Evolutionary conservation across 2,888 invertebrate species (phyloP).

Genomic region (Caenorhabditis plicata): DNA sequence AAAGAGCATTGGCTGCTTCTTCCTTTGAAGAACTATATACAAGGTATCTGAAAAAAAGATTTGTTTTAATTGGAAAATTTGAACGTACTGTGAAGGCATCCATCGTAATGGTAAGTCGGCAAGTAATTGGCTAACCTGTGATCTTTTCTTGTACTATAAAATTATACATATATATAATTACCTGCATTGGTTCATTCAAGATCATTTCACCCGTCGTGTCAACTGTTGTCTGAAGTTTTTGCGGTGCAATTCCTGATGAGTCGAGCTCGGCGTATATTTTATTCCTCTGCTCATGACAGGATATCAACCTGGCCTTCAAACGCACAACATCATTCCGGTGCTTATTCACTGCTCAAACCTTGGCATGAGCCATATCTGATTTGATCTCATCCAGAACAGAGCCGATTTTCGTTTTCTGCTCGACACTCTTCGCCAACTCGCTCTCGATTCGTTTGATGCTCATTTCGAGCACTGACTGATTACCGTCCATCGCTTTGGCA

Average conservation of each 20-base stretch:
- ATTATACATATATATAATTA: too few species aligned
- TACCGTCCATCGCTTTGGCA: not conserved
- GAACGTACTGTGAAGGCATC: slow-evolving; percentile 22
- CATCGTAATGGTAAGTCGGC: slow-evolving; percentile 31
- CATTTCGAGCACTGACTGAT: slow-evolving; percentile 11
- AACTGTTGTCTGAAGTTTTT: slow-evolving; percentile 12
- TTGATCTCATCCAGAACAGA: slow-evolving; percentile 13
- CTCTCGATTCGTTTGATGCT: slow-evolving; percentile 15
- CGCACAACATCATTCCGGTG: too few species aligned
- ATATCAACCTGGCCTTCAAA: slow-evolving; percentile 5
- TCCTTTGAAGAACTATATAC: slow-evolving; percentile 41
- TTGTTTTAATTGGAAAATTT: not conserved
- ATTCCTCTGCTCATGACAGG: slow-evolving; percentile 1
- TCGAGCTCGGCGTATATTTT: slow-evolving; percentile 1
- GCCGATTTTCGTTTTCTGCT: slow-evolving; percentile 9
- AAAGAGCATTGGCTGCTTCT: slow-evolving; percentile 27
- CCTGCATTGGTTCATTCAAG: slow-evolving; percentile 13
- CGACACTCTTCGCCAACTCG: slow-evolving; percentile 3
- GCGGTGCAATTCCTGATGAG: slow-evolving; percentile 1
- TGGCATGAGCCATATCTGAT: slow-evolving; percentile 2
- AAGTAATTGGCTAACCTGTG: slow-evolving; percentile 29
- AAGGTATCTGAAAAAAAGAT: slow-evolving; percentile 25
- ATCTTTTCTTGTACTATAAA: too few species aligned
- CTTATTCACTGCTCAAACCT: too few species aligned
- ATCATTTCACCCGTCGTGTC: slow-evolving; percentile 18